phyloP scores from a whole-genome alignment of 2,888 invertebrate species.

The Psococerastis gibbosa region DNA sequence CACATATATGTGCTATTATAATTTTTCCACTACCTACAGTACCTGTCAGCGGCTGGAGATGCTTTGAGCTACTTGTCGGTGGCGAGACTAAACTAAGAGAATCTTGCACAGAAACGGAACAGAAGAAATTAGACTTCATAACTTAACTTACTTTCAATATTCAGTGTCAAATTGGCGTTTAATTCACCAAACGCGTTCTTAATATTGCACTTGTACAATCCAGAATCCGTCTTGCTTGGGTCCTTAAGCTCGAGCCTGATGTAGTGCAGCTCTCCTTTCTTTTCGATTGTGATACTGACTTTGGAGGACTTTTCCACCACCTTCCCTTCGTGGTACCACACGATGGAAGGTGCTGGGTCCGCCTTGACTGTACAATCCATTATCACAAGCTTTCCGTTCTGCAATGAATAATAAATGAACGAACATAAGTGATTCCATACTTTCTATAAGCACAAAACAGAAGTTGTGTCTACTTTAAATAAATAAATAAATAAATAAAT shows the following conservation, averaged over 20 bases:
- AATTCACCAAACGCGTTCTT: conserved; percentile 92
- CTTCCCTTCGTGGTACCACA: conserved; percentile 67
- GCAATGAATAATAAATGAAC: too few species aligned
- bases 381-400: conserved; percentile 59
- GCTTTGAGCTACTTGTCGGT: too few species aligned
- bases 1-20: too few species aligned
- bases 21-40: too few species aligned
- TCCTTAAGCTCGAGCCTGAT: conserved; percentile 76
- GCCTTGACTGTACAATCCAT: conserved; percentile 76
- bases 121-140: too few species aligned
- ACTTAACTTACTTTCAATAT: conserved; percentile 76
- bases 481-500: too few species aligned
- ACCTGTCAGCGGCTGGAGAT: too few species aligned
- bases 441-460: too few species aligned
- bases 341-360: conserved; percentile 60
- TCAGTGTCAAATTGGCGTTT: conserved; percentile 90
- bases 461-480: too few species aligned
- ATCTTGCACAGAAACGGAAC: too few species aligned
- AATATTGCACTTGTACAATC: conserved; percentile 94
- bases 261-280: conserved; percentile 66
- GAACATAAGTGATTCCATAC: too few species aligned
- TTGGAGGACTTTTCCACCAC: conserved; percentile 63
- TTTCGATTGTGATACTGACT: conserved; percentile 48
- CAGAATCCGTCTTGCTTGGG: conserved; percentile 89
- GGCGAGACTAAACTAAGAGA: too few species aligned